These are phyloP conservation scores for Anarhynchus alexandrinus DNA, from an alignment of 2,113 vertebrate species.

Conservation along the genomic window DNA sequence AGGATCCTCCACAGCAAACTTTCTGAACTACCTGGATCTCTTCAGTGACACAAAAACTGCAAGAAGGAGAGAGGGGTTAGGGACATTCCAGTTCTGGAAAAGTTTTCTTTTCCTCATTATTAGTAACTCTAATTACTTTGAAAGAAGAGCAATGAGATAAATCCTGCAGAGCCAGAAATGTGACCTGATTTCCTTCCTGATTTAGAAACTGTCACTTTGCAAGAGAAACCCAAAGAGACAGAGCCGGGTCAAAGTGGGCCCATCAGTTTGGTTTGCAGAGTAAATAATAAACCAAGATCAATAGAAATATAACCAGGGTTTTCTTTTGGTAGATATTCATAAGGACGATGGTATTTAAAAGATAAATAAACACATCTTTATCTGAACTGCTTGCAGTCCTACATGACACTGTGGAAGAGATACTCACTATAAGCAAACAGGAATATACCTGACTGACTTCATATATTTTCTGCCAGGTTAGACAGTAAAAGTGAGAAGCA, in stretches of 20 bases:
- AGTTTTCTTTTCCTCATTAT: conserved; percentile 65
- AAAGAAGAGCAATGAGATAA: conserved; percentile 68
- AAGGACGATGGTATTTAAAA: neutral
- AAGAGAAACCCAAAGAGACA: conserved; percentile 63
- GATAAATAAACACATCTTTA: neutral
- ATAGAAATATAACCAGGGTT: neutral
- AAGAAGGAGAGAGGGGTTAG: conserved; percentile 48
- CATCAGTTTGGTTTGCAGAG: neutral
- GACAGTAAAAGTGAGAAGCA: neutral
- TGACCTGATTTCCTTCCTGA: conserved; percentile 70
- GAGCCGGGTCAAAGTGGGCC: conserved; percentile 16
- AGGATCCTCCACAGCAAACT: neutral
- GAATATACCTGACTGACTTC: neutral
- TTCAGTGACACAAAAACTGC: conserved; percentile 41
- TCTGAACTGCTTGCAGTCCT: neutral
- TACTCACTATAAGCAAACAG: neutral
- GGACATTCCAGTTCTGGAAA: conserved; percentile 47
- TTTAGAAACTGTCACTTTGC: conserved; percentile 68
- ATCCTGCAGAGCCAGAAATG: conserved; percentile 62
- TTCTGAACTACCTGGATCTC: conserved; percentile 1
- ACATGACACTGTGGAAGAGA: neutral
- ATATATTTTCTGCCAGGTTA: neutral
- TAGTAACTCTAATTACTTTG: conserved; percentile 69
- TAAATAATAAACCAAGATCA: conserved; percentile 15
- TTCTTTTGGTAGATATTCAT: neutral